Conservation (phyloP, 2,888 invertebrate genomes). For the Scotopteryx bipunctaria region DNA sequence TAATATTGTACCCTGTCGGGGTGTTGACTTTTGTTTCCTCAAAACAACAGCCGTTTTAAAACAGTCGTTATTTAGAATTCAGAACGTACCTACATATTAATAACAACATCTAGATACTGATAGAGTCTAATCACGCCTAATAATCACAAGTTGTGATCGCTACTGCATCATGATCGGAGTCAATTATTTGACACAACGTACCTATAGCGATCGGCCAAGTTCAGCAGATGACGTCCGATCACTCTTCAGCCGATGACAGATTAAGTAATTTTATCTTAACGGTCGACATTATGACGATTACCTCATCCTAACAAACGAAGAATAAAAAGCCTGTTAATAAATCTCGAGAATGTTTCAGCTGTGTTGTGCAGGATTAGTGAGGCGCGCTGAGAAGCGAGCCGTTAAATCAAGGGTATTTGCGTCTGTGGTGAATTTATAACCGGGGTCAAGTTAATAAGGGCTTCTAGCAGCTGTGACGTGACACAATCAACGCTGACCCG, state of each 20-base stretch:
- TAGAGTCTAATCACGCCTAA: too few relatives aligned
- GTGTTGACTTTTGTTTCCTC: neutral
- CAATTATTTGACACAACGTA: too few relatives aligned
- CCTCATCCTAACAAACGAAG: neutral
- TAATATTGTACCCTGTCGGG: neutral
- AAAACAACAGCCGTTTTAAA: neutral
- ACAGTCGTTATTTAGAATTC: too few relatives aligned
- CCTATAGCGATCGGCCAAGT: too few relatives aligned
- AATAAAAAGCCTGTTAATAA: conserved; percentile 45
- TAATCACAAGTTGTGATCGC: too few relatives aligned
- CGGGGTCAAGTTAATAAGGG: conserved; percentile 60
- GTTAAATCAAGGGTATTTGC: conserved; percentile 58
- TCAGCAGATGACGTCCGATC: too few relatives aligned
- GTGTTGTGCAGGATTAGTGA: conserved; percentile 58
- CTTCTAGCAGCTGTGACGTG: conserved; percentile 47
- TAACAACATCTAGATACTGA: too few relatives aligned
- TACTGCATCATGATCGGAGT: too few relatives aligned
- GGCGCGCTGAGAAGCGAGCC: conserved; percentile 42
- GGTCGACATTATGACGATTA: neutral
- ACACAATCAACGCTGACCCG: conserved; percentile 47
- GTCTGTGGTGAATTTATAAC: conserved; percentile 52
- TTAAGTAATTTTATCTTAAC: too few relatives aligned
- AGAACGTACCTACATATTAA: too few relatives aligned
- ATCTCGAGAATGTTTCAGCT: conserved; percentile 54
- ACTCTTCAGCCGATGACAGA: too few relatives aligned